phyloP scores from a whole-genome alignment of 1,140 invertebrate genomes.

The Drosophila neocordata region DNA sequence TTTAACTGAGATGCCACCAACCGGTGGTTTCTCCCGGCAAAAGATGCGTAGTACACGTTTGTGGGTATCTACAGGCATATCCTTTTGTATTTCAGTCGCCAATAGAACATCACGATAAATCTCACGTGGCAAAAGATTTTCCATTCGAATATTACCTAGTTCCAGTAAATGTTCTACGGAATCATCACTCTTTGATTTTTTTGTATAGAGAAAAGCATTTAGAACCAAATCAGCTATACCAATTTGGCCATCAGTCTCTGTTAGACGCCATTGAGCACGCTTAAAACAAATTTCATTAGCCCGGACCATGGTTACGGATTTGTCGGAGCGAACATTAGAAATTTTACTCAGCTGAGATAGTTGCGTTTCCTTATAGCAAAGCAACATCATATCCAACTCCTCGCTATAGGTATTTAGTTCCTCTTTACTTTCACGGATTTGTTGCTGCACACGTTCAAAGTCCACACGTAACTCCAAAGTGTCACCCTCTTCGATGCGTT shows the following conservation, averaged over 20 bases:
- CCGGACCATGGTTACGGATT: conserved; percentile 90
- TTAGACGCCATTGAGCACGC: conserved; percentile 98
- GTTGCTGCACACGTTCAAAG: conserved; percentile 86
- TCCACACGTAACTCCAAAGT: conserved; percentile 88
- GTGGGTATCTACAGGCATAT: conserved; percentile 92
- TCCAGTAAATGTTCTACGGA: conserved; percentile 98
- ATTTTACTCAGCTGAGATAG: conserved; percentile 86
- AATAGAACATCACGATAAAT: conserved; percentile 96
- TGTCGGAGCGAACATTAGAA: conserved; percentile 84
- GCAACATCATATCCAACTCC: conserved; percentile 95
- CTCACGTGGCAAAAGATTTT: conserved; percentile 96
- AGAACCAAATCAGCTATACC: conserved; percentile 98
- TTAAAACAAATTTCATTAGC: conserved; percentile 99
- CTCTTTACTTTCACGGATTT: conserved; percentile 96
- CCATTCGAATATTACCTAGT: conserved; percentile 97
- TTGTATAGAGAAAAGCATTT: conserved; percentile 98
- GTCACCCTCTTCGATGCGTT: conserved; percentile 88
- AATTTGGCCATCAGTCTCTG: conserved; percentile 98
- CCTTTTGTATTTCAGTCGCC: conserved; percentile 93
- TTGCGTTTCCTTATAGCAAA: conserved; percentile 94
- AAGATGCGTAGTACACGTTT: conserved; percentile 93
- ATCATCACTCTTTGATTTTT: conserved; percentile 98
- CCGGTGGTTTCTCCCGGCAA: conserved; percentile 94
- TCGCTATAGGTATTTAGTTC: conserved; percentile 93
- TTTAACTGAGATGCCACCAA: conserved; percentile 98